Evolutionary conservation across 2,113 vertebrate genomes (phyloP), one percentile per base, ranked within the genome.

Genomic region (Pterophyllum scalare): DNA sequence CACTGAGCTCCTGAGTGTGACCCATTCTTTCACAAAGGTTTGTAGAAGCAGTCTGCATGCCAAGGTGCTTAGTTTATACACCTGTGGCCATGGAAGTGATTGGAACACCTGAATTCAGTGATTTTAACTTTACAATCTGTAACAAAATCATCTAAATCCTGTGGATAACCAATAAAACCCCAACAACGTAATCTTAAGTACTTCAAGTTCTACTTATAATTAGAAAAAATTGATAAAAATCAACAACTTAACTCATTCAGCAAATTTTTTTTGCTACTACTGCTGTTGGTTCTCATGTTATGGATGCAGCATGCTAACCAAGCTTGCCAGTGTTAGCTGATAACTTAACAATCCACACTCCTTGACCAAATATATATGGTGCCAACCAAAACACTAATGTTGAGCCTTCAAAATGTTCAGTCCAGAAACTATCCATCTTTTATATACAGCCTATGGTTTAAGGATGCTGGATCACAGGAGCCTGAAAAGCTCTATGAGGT

Each of bases 341-440:
- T 67, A 67, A 67, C 15, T 46, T 67, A 67, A 9, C 40, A 46
- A 26, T 46, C 22, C 22, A 49, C 15, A 49, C 46, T 4, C 22
- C 64, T 49, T 70, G 24, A 26, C 0, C 0, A 24, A 70, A 70
- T 49, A 49, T 49, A 67, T 26, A 67, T 49, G 64, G 22, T 19
- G 5, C 22, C 0, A 1, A 5, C 5, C 26, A 49, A 67, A 46
- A 46, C 8, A 26, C 38, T 19, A 12, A 28, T 67, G 26, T 28
- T 49, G 15, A 67, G 26, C 8, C 5, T 70, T 67, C 46, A 67
- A 67, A 11, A 67, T 10, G 15, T 15, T 0, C 24, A 70, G 40
- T 67, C 40, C 64, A 67, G 40, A 49, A 46, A 67, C 26, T 0
- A 1, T 12, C 15, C 40, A 49, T 49, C 40, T 49, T 49, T 49